These are phyloP conservation scores for Muscina levida DNA, from an alignment of 2,888 invertebrate species.

Conservation along the genomic window DNA sequence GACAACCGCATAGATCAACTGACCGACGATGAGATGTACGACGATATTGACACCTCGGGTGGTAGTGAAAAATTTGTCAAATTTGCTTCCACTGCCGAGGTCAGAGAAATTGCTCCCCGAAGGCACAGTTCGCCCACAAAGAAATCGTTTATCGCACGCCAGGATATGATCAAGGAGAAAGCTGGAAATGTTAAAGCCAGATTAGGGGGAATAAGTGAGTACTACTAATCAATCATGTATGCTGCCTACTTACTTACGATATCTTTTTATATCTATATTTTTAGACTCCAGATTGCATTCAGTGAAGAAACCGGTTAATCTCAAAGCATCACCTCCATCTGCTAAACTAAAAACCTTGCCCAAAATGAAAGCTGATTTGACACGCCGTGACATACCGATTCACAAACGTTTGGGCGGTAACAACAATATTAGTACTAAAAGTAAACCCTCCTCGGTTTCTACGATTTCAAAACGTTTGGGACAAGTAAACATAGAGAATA, in stretches of 20 bases:
- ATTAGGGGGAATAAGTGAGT: slow-evolving; percentile 72
- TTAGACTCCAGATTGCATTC: slow-evolving; percentile 74
- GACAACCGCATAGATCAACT: slow-evolving; percentile 70
- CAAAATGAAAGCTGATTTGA: slow-evolving; percentile 77
- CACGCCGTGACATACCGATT: slow-evolving; percentile 73
- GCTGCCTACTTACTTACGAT: background rate
- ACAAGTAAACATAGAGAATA: slow-evolving; percentile 67
- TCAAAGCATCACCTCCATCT: slow-evolving; percentile 72
- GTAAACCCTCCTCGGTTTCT: slow-evolving; percentile 53
- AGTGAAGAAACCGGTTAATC: slow-evolving; percentile 75
- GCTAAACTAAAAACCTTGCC: slow-evolving; percentile 71
- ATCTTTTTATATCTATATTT: slow-evolving; percentile 3
- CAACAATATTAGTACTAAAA: background rate
- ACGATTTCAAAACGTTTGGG: slow-evolving; percentile 71
- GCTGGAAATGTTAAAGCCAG: slow-evolving; percentile 71
- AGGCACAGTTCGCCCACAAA: slow-evolving; percentile 49
- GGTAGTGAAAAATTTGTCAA: slow-evolving; percentile 77
- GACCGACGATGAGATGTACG: slow-evolving; percentile 66
- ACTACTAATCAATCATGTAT: background rate
- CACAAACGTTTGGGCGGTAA: slow-evolving; percentile 74
- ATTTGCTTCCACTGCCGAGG: slow-evolving; percentile 79
- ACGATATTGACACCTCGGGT: slow-evolving; percentile 63
- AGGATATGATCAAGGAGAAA: slow-evolving; percentile 60
- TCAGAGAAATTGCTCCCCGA: slow-evolving; percentile 77
- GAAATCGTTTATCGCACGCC: slow-evolving; percentile 48